phyloP scores from a whole-genome alignment of 2,797 vertebrate genomes.

The Anolis apletophallus region DNA sequence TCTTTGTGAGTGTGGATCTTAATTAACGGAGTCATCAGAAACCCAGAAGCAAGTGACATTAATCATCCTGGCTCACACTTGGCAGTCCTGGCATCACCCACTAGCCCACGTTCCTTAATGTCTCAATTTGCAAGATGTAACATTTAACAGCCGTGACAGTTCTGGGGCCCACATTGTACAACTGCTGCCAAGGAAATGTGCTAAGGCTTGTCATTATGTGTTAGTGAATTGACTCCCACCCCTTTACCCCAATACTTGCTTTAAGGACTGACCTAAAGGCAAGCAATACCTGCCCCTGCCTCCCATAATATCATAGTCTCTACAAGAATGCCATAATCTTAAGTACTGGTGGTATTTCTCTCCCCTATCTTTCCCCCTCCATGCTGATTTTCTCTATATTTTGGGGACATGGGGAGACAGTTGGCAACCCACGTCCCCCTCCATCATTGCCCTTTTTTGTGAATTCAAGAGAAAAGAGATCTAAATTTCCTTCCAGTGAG shows the following conservation, averaged over 20 bases:
- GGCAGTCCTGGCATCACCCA: constrained; percentile 47
- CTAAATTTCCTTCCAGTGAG: no score
- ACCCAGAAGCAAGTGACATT: constrained; percentile 55
- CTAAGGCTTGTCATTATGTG: constrained; percentile 43
- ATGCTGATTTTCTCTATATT: no score
- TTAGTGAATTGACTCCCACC: constrained; percentile 28
- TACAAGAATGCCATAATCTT: no score
- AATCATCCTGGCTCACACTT: constrained; percentile 58
- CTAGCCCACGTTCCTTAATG: constrained; percentile 49
- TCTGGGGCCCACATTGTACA: constrained; percentile 38
- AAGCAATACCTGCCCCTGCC: no score
- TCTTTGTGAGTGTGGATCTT: constrained; percentile 33
- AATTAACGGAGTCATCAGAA: constrained; percentile 70
- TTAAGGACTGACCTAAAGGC: no score
- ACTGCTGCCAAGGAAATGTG: constrained; percentile 23
- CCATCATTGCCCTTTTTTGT: no score
- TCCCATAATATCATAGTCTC: no score
- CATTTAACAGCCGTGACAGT: constrained; percentile 29
- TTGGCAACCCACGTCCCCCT: no score
- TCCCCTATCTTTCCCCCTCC: no score
- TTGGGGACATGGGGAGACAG: no score
- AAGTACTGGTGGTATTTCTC: no score
- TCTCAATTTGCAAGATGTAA: constrained; percentile 54
- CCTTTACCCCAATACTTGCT: constrained; percentile 26
- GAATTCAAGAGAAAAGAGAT: no score